Evolutionary conservation across 2,888 invertebrate genomes (phyloP), one percentile per base, ranked within the genome.

Genomic region (Caenorhabditis doughertyi): DNA sequence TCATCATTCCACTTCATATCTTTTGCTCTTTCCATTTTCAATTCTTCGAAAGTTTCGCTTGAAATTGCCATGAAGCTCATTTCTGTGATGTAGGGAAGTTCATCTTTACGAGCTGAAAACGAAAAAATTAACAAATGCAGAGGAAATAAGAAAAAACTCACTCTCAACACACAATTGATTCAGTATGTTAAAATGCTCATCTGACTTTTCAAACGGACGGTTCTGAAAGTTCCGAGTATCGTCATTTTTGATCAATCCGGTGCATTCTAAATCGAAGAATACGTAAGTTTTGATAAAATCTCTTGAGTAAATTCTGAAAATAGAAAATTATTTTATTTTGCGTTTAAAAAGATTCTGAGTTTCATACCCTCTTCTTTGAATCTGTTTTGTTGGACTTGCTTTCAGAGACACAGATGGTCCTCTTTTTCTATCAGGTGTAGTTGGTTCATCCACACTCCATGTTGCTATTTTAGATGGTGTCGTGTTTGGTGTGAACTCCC

Each of bases 251-350:
- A 88, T 81, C 16, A 89, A 53, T 13, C 86, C 89, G 3, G 87
- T 88, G 53, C 87, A 88, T 74, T 89, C 89, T 39, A 89, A 70
- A 73, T 89, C 89, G 49, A 88, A 83, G 83, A 89, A 89, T 5
- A 89, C 73, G 64, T 84, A 85, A 8, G 86, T 86, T 55, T 80
- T 42, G 55, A 79, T 62, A 16, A 21, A 13, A 2, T 77, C 74
- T 21, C 21, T n/a, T 3, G n/a, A 9, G 27, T 23, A 5, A 1
- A 11, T 11, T 1, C 83, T 79, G 73, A 29, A 81, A 76, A 25
- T 7, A 3, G 49, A 13, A 13, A 35, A 32, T 21, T 11, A 49
- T 42, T 25, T 49, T 60, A 11, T 16, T 0, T 44, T 39, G 23
- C n/a, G n/a, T n/a, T n/a, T n/a, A n/a, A n/a, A n/a, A n/a, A n/a